Base-by-base conservation (phyloP, 2,797 vertebrate species). In the Anguilla pacifica region DNA sequence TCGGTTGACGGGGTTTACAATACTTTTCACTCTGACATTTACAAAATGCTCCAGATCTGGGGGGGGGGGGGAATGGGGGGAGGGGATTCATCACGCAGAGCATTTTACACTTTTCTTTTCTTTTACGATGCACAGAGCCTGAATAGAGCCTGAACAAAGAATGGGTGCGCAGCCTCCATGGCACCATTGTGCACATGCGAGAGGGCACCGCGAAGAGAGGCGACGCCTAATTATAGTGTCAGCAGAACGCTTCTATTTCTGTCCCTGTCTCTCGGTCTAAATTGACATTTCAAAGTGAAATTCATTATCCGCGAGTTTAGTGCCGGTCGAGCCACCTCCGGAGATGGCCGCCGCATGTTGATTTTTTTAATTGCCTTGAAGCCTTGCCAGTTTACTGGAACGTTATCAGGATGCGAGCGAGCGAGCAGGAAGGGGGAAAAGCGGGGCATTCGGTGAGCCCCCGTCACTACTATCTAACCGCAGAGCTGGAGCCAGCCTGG, bases 201-300 rank as follows among this genome's bases (percentile, higher is more conserved):
- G 83, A 85, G 15, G 51, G 31, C 53, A 9, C 17, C 6, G 57
- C 11, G 55, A 61, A 1, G 57, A 13, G 11, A 85, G 39, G 31
- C 1, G 39, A 64, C 9, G 3, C n/a, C 55, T 61, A 85, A 64
- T 83, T n/a, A 83, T 31, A 83, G 82, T 13, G 28, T 28, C 35
- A 22, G 57, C 84, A 67, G 35, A 85, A 85, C n/a, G 15, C 13
- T 43, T 85, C 57, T 57, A 83, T 83, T 85, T 85, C 25, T 3
- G 57, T 43, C 35, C 19, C n/a, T 0, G 25, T 53, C 82, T 83
- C n/a, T 57, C 46, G 59, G 87, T 85, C 86, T 82, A 86, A 89
- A 88, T 86, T 83, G 90, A 92, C 92, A 93, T 88, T 35, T 84
- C 86, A 88, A 87, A 85, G 15, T 90, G 90, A 91, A 90, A 93